Conservation (phyloP, 2,888 invertebrate species). For the Peribatodes rhomboidaria region DNA sequence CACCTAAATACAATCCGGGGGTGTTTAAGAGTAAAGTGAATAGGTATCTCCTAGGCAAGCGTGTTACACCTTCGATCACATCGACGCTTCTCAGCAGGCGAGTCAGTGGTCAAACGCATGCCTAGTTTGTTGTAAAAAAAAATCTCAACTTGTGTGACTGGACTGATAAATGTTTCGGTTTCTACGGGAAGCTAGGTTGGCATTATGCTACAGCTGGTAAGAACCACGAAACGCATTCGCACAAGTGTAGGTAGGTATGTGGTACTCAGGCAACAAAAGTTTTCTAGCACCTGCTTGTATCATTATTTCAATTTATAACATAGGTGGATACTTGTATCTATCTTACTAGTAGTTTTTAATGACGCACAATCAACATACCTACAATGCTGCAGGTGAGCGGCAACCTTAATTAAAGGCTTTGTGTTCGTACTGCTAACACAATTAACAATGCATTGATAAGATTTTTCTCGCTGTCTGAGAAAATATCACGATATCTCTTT, state of each 20-base stretch:
- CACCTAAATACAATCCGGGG: too few species aligned
- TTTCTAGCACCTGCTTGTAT: background rate
- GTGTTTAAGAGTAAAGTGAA: too few species aligned
- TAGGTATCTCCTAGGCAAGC: too few species aligned
- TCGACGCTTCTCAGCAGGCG: too few species aligned
- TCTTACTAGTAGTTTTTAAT: slow-evolving; percentile 27
- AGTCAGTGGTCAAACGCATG: too few species aligned
- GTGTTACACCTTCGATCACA: too few species aligned
- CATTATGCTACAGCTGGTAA: too few species aligned
- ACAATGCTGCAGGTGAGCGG: slow-evolving; percentile 28
- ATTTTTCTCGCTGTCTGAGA: slow-evolving; percentile 33
- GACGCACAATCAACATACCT: slow-evolving; percentile 34
- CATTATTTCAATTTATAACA: background rate
- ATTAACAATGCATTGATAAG: slow-evolving; percentile 37
- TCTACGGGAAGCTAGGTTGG: background rate
- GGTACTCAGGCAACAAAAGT: background rate
- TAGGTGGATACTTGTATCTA: background rate
- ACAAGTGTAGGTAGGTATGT: too few species aligned
- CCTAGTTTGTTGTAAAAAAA: too few species aligned
- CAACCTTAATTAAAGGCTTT: slow-evolving; percentile 34
- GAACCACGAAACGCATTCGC: too few species aligned
- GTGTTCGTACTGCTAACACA: slow-evolving; percentile 31
- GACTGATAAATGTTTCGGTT: background rate
- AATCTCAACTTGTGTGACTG: slow-evolving; percentile 1
- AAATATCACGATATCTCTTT: slow-evolving; percentile 27